Base-by-base conservation (phyloP, 2,888 invertebrate genomes). In the Caenorhabditis macrosperma region DNA sequence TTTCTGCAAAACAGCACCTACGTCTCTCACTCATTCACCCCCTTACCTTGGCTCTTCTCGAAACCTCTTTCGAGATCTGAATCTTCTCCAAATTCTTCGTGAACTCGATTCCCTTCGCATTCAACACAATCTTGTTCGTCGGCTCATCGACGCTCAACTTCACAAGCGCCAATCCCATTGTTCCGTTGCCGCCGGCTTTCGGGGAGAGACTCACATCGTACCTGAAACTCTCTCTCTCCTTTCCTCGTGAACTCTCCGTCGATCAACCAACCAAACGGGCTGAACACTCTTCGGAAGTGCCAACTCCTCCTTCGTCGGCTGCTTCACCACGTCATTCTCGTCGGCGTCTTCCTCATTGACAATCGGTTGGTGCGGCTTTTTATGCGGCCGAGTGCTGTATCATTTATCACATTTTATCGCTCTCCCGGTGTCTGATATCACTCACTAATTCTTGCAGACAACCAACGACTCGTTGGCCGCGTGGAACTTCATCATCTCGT, bases 291-390 rank as follows among this genome's bases (percentile, higher is more conserved):
- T 81, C 6, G 87, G 83, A 24, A 88, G 72, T 15, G 86, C 76
- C 52, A 88, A 66, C 44, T 88, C 84, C 24, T 82, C 84, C 41
- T 85, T 82, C 6, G 84, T 84, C 35, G 88, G 88, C n/a, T 78
- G 82, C 30, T 76, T 67, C 30, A 74, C 20, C 4, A 54, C 54
- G 15, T 67, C 72, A 41, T 79, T 75, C 57, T 82, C 82, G 44
- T 79, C 78, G 1, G 52, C 69, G 30, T 82, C 82, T 44, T 82
- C 82, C 28, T 76, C 71, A 41, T 71, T 67, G 2, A 69, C 63
- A 52, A 75, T 64, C 33, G 69, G 75, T 7, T 44, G 63, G 48
- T 75, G 64, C 22, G 59, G 57, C 33, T 71, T 75, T 54, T 75
- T 80, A 22, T 71, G 69, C 20, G 75, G 46, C 15, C 68, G 57